Conservation (phyloP, 2,113 vertebrate genomes). For the Pungitius pungitius region DNA sequence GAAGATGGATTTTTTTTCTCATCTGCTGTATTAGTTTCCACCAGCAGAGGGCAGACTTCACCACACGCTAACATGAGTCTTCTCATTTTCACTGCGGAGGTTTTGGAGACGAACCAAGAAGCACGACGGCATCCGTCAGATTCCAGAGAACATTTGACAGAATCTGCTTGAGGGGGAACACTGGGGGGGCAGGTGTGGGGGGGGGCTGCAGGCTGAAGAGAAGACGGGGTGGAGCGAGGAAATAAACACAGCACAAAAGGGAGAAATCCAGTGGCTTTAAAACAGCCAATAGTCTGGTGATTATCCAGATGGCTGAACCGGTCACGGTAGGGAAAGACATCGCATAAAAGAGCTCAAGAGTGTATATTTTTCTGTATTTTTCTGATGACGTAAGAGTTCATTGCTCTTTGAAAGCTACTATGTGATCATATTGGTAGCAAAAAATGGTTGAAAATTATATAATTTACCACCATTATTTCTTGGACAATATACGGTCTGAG, state of each 20-base stretch:
- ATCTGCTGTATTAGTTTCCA: conserved; percentile 5
- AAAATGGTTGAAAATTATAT: neutral
- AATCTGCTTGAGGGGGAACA: conserved; percentile 16
- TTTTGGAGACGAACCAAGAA: conserved; percentile 19
- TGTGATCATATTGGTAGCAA: neutral
- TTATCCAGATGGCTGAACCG: neutral
- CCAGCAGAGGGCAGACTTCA: conserved; percentile 67
- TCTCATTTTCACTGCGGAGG: conserved; percentile 35
- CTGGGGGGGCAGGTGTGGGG: too few relatives aligned
- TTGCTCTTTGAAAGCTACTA: neutral
- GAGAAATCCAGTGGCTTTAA: neutral
- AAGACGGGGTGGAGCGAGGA: conserved; percentile 10
- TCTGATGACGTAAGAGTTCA: neutral
- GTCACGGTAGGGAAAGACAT: neutral
- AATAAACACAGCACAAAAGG: neutral
- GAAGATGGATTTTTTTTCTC: neutral
- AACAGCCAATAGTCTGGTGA: neutral
- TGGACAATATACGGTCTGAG: neutral
- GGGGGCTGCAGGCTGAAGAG: neutral
- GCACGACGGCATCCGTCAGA: neutral
- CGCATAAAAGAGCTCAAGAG: too few relatives aligned
- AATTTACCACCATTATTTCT: neutral
- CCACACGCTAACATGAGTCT: neutral
- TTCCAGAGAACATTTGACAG: conserved; percentile 3
- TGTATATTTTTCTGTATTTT: neutral